Percentiles rank a stretch among this genome's conserved stretches.
Evolutionary conservation across 1,140 invertebrate genomes (phyloP).

Genomic region (Ips typographus): DNA sequence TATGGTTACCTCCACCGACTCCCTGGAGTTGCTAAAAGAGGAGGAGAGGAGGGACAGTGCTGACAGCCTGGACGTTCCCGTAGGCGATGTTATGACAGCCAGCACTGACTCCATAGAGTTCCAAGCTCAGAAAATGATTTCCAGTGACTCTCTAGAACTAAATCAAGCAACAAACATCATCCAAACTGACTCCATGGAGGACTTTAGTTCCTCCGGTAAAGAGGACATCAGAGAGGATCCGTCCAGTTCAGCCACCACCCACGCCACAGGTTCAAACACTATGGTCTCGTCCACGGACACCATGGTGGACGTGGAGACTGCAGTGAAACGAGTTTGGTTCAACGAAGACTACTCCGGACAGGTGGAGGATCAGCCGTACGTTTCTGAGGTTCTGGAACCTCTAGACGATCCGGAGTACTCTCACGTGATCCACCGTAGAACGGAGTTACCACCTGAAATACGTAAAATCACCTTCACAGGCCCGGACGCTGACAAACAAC

Average conservation of each 20-base stretch:
- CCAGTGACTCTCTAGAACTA: conserved; percentile 57
- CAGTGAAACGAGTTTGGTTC: conserved; percentile 52
- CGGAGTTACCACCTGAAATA: conserved; percentile 57
- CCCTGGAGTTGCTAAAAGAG: conserved; percentile 58
- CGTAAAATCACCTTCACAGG: conserved; percentile 59
- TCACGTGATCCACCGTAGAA: conserved; percentile 54
- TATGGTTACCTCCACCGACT: conserved; percentile 65
- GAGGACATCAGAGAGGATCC: conserved; percentile 62
- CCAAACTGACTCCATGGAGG: conserved; percentile 57
- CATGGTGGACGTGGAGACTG: conserved; percentile 47
- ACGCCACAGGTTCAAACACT: conserved; percentile 76
- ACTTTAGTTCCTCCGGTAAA: conserved; percentile 54
- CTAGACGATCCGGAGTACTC: conserved; percentile 50
- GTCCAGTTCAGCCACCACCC: conserved; percentile 74
- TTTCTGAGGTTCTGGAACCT: conserved; percentile 56
- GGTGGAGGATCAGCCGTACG: conserved; percentile 52
- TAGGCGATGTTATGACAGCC: conserved; percentile 59
- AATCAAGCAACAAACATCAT: conserved; percentile 40
- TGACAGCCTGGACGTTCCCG: conserved; percentile 59
- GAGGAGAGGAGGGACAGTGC: conserved; percentile 55
- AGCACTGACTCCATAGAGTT: conserved; percentile 67
- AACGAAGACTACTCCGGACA: conserved; percentile 45
- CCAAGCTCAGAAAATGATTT: conserved; percentile 50
- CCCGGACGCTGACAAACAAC: conserved; percentile 55
- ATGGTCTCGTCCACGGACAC: conserved; percentile 73